Percentiles rank a stretch among this genome's conserved stretches.
phyloP scores from a whole-genome alignment of 2,797 vertebrate species.

The Micromesistius poutassou region DNA sequence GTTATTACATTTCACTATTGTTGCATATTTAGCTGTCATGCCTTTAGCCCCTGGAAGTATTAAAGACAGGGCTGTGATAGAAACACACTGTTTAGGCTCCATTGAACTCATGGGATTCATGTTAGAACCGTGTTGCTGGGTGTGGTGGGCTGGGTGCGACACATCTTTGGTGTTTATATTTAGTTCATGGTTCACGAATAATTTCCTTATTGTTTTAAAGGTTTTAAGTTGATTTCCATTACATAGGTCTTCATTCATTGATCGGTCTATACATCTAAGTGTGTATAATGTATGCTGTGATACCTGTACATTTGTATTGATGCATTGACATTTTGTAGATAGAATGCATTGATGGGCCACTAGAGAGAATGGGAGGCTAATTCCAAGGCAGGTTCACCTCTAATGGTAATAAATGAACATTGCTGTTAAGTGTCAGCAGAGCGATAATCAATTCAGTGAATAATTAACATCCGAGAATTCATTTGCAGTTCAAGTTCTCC shows the following conservation, averaged over 20 bases:
- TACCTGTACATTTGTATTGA: too few relatives aligned
- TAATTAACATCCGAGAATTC: too few relatives aligned
- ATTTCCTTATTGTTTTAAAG: too few relatives aligned
- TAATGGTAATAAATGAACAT: too few relatives aligned
- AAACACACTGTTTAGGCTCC: background rate
- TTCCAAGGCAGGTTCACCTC: too few relatives aligned
- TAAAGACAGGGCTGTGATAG: background rate
- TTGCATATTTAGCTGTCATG: background rate
- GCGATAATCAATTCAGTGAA: too few relatives aligned
- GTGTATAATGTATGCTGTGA: background rate
- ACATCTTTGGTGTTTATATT: background rate
- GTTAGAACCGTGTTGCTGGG: background rate
- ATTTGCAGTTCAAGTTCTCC: too few relatives aligned
- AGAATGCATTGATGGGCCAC: background rate
- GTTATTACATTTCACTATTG: background rate
- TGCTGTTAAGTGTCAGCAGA: too few relatives aligned
- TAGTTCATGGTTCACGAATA: background rate
- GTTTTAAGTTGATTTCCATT: background rate
- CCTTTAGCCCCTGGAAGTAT: background rate
- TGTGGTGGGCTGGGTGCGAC: background rate
- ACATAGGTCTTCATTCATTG: background rate
- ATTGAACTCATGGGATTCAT: background rate
- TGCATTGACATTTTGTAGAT: background rate
- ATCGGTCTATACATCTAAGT: background rate
- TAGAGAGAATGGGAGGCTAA: background rate